These are phyloP conservation scores for Cotesia glomerata DNA, from an alignment of 1,140 invertebrate species.

Conservation along the genomic window DNA sequence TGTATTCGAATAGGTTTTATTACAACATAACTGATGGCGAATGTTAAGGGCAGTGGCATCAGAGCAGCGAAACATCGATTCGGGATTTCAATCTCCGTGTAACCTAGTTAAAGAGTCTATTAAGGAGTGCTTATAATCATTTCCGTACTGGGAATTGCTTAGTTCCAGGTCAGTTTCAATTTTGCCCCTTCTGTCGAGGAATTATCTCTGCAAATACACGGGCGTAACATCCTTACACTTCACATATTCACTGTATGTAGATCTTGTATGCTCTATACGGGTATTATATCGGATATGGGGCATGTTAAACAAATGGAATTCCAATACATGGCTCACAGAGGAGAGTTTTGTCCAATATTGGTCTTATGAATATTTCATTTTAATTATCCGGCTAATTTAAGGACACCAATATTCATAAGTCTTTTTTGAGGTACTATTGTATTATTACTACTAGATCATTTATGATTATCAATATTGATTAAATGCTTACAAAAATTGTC, in stretches of 20 bases:
- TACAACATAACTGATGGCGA: background rate
- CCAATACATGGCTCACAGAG: no score
- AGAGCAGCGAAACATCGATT: conserved; percentile 36
- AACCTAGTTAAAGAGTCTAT: conserved; percentile 50
- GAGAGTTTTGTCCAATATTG: no score
- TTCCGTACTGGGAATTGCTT: conserved; percentile 48
- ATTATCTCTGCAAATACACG: background rate
- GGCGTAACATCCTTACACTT: background rate
- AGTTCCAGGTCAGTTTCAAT: conserved; percentile 43
- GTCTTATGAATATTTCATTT: no score
- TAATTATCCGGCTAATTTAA: no score
- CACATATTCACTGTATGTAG: no score
- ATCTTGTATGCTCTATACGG: background rate
- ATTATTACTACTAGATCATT: no score
- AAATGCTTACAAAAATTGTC: no score
- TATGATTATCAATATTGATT: no score
- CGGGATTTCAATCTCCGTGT: conserved; percentile 40
- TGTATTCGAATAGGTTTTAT: no score
- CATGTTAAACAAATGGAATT: no score
- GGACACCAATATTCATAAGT: no score
- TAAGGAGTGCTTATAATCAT: conserved; percentile 44
- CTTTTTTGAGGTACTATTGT: no score
- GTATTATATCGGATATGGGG: background rate
- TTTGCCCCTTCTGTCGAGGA: conserved; percentile 7
- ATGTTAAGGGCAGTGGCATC: conserved; percentile 26